Base-by-base conservation (phyloP, 2,888 invertebrate species). In the Hedychridium roseum region DNA sequence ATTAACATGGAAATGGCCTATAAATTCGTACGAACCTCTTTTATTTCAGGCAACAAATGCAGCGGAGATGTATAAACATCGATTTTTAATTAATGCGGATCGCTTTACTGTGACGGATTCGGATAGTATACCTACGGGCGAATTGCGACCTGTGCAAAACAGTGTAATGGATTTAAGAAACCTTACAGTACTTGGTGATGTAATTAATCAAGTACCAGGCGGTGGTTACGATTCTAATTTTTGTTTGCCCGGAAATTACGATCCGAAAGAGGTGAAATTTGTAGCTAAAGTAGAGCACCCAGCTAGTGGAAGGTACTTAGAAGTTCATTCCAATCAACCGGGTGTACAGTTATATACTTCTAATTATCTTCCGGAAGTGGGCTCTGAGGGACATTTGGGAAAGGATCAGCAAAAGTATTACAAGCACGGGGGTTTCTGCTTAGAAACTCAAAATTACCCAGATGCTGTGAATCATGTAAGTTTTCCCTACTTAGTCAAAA, bases 401-500 rank as follows among this genome's bases (percentile, higher is more conserved):
- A 94, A 94, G 76, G 80, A 81, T 3, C 88, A 88, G 0, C 83
- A 85, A 0, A 66, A 72, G 9, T 95, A 95, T 72, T 84, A 81
- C 44, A 88, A 86, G 57, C 92, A 92, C 66, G 89, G 89, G 0
- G 91, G 90, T 1, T 87, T 96, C 69, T 94, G 94, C 71, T 80
- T 96, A 41, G 94, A 96, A 82, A 91, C 96, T 0, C 96, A 97
- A 79, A 92, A 92, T 73, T 96, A 88, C 81, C 96, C 97, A 0
- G 92, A 97, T 80, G 92, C 94, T 7, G 82, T 92, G 1, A 92
- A 95, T 79, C 88, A 91, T 75, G 90, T 90, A 78, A 84, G 84
- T 32, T 31, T 31, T 7, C 26, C 2, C 11, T 41, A 3, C 14
- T 41, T 32, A 6, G 16, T 32, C 14, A 14, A 17, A 40, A 15